These are phyloP conservation scores for Macquaria ambigua DNA, from an alignment of 2,113 vertebrate species.

Conservation along the genomic window DNA sequence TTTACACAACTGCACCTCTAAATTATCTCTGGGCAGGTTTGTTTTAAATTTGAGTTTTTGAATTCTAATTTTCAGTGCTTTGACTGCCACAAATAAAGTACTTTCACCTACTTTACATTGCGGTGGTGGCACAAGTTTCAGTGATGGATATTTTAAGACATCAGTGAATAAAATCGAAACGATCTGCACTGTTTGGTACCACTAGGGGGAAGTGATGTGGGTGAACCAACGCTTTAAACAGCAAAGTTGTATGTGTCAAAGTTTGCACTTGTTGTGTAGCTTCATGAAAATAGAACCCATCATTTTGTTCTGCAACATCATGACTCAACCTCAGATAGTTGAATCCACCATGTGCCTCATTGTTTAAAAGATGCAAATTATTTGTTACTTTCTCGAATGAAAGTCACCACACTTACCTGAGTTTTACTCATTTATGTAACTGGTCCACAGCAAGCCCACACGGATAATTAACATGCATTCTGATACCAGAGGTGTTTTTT, in stretches of 20 bases:
- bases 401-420: background rate
- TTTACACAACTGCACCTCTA: background rate
- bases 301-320: background rate
- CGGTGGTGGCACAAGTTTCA: background rate
- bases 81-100: background rate
- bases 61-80: background rate
- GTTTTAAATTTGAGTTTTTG: no score
- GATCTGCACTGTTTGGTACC: no score
- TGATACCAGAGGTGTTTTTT: slow-evolving; percentile 5
- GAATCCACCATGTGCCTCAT: background rate
- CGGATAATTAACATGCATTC: background rate
- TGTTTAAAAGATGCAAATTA: background rate
- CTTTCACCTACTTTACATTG: background rate
- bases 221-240: background rate
- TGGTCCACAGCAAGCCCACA: background rate
- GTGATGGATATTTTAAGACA: background rate
- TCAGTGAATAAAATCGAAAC: background rate
- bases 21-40: background rate
- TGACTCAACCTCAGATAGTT: background rate
- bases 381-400: background rate
- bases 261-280: background rate
- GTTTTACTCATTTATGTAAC: background rate
- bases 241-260: background rate
- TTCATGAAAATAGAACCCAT: background rate
- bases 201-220: background rate